A percentile compares a stretch with the other conserved stretches of the same genome.
phyloP scores from a whole-genome alignment of 2,888 invertebrate species.

The Parnassius mnemosyne region DNA sequence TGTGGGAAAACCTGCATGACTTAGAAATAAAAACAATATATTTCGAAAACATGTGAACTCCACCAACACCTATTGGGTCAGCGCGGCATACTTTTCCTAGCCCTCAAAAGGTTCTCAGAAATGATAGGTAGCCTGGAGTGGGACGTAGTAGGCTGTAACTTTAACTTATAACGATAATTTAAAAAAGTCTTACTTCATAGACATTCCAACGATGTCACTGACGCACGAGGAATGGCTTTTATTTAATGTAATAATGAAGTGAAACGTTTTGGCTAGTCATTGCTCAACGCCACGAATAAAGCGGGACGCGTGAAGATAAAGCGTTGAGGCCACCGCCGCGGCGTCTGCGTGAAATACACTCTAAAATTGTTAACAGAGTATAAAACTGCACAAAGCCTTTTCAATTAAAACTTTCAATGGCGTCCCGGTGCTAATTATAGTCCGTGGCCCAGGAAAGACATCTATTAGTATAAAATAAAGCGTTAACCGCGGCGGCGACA shows the following conservation, averaged over 20 bases:
- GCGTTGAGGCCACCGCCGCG: slow-evolving; percentile 36
- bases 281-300: slow-evolving; percentile 33
- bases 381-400: slow-evolving; percentile 77
- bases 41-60: too few relatives aligned
- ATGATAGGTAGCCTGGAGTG: too few relatives aligned
- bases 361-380: slow-evolving; percentile 69
- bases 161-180: too few relatives aligned
- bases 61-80: too few relatives aligned
- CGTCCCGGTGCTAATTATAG: slow-evolving; percentile 69
- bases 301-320: slow-evolving; percentile 51
- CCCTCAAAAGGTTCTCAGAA: too few relatives aligned
- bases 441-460: slow-evolving; percentile 52
- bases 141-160: too few relatives aligned
- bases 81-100: too few relatives aligned
- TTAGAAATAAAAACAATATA: too few relatives aligned
- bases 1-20: too few relatives aligned
- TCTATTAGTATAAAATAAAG: slow-evolving; percentile 74
- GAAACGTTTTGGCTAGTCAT: slow-evolving; percentile 24
- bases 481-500: slow-evolving; percentile 52
- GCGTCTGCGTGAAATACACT: slow-evolving; percentile 54
- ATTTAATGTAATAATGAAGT: slow-evolving; percentile 21
- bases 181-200: too few relatives aligned
- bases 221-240: neutral
- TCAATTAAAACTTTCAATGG: slow-evolving; percentile 79
- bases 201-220: neutral